Evolutionary conservation across 2,888 invertebrate genomes (phyloP).

Genomic region (Drosophila anomelani): DNA sequence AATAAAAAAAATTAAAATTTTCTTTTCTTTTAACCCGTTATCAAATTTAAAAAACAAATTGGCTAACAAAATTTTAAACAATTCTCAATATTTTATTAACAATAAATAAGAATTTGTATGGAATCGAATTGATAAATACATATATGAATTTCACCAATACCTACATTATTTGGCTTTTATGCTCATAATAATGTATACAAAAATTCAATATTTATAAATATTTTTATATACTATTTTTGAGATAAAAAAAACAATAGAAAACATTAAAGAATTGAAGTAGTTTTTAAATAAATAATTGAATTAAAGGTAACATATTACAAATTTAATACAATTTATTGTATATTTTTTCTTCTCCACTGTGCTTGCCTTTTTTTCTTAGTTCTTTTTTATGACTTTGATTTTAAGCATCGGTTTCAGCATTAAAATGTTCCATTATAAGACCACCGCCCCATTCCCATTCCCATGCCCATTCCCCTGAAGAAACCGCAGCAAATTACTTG

Average conservation of each 20-base stretch:
- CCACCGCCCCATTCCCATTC: constrained; percentile 31
- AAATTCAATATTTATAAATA: neutral
- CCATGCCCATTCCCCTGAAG: constrained; percentile 13
- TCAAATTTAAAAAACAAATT: too few relatives aligned
- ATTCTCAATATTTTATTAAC: neutral
- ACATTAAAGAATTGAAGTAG: too few relatives aligned
- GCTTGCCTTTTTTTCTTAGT: neutral
- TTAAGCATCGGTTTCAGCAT: constrained; percentile 76
- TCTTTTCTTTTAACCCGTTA: too few relatives aligned
- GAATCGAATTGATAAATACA: neutral
- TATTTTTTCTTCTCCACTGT: constrained; percentile 7
- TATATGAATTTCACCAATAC: neutral
- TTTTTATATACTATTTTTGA: too few relatives aligned
- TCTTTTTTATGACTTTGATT: constrained; percentile 63
- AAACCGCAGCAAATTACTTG: constrained; percentile 71
- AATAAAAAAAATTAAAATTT: too few relatives aligned
- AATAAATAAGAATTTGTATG: neutral
- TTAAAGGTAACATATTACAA: too few relatives aligned
- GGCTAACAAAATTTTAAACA: too few relatives aligned
- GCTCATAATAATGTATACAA: neutral
- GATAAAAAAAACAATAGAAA: too few relatives aligned
- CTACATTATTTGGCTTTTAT: neutral
- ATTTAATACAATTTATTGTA: neutral
- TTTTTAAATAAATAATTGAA: neutral
- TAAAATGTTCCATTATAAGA: constrained; percentile 75